Evolutionary conservation across 2,113 vertebrate genomes (phyloP), one percentile per base, ranked within the genome.

Genomic region (Rynchops niger): DNA sequence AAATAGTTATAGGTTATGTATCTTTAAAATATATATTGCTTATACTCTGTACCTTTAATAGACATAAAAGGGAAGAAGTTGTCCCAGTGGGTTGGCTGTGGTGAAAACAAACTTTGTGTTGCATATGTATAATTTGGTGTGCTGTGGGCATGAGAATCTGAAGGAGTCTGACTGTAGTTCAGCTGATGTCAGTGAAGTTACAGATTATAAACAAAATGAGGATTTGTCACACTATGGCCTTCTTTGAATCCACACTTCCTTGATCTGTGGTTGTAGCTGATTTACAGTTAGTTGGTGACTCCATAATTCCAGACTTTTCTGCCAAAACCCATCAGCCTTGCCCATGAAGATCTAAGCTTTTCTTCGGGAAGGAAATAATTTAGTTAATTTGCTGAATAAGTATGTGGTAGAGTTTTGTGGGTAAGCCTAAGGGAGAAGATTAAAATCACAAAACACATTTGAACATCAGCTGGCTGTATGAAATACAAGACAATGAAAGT

Each of bases 341-440:
- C 77, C 89, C 82, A 88, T 73, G 86, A 63, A 95, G 95, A 95
- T 96, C 91, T 97, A 91, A 97, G 87, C 82, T 94, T 95, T 96
- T 80, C 58, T 94, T 95, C 0, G 49, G 95, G 94, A 95, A 96
- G 91, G 70, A 97, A 95, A 95, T 97, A 96, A 97, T 95, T 97
- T 96, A 90, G 85, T 79, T 96, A 94, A 97, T 96, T 96, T 97
- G 89, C 88, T 94, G 95, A 95, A 96, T 95, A 94, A 96, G 90
- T 95, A 83, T 95, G 82, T 92, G 84, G 91, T 91, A 71, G 89
- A 90, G 20, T 95, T 97, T 95, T 98, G 89, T 96, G 96, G 95
- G 69, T 93, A 96, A 95, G 93, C 95, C 96, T 95, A 91, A 93
- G 92, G 95, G 90, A 93, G 74, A 91, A 96, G 93, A 96, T 90